These are phyloP conservation scores for Sebastes iracundus DNA, from an alignment of 2,797 vertebrate genomes.

Conservation along the genomic window DNA sequence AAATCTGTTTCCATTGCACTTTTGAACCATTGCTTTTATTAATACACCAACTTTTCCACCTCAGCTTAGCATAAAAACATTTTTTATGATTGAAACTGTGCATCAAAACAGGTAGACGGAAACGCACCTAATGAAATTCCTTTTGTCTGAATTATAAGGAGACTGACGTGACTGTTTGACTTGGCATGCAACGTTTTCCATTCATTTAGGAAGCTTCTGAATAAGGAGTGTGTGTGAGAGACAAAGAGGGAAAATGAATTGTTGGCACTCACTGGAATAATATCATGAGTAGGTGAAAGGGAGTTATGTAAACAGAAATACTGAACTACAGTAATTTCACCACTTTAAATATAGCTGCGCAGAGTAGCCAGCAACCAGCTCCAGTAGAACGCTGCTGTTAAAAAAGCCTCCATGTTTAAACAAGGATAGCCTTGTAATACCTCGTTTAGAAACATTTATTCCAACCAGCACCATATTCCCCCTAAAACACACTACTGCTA, in stretches of 20 bases:
- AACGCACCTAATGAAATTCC: not conserved
- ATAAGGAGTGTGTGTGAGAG: not conserved
- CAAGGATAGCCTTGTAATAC: not conserved
- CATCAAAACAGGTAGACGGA: too few relatives aligned
- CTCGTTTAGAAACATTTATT: not conserved
- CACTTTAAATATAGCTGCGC: not conserved
- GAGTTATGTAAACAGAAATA: slow-evolving; percentile 27
- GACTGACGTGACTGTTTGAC: slow-evolving; percentile 13
- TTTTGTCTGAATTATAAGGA: not conserved
- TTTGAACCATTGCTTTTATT: too few relatives aligned
- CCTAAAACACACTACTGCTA: not conserved
- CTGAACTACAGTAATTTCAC: not conserved
- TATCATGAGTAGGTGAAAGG: slow-evolving; percentile 2
- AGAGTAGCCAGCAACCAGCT: not conserved
- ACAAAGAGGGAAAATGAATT: not conserved
- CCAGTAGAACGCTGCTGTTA: not conserved
- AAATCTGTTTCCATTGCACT: too few relatives aligned
- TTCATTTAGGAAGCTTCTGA: not conserved
- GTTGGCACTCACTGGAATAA: slow-evolving; percentile 11
- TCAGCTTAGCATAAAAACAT: too few relatives aligned
- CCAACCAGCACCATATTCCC: not conserved
- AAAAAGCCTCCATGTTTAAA: not conserved
- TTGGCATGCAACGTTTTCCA: not conserved
- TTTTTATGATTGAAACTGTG: too few relatives aligned
- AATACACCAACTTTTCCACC: too few relatives aligned